Evolutionary conservation across 1,140 invertebrate species (phyloP).

Genomic region (Magallana gigas): DNA sequence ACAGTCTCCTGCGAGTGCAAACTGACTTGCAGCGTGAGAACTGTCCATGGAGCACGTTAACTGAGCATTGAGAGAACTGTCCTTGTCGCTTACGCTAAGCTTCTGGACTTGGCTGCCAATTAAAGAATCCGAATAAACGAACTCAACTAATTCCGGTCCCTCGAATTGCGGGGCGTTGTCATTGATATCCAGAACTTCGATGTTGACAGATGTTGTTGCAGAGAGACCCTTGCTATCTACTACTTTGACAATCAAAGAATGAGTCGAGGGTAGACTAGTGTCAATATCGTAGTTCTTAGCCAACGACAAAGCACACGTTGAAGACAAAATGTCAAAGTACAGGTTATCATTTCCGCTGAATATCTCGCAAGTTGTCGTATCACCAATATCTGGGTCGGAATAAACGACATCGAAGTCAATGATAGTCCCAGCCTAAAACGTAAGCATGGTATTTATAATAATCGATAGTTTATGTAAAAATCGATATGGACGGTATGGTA

Average conservation of each 20-base stretch:
- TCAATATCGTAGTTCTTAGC: conserved; percentile 13
- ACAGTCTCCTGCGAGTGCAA: not conserved
- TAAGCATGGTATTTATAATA: too few relatives aligned
- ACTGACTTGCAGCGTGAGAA: not conserved
- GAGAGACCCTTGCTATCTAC: conserved; percentile 3
- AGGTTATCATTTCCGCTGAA: not conserved
- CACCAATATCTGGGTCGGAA: conserved; percentile 6
- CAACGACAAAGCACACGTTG: not conserved
- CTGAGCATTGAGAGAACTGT: not conserved
- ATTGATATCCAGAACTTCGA: conserved; percentile 4
- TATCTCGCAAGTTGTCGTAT: not conserved
- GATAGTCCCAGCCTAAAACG: not conserved
- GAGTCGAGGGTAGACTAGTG: not conserved
- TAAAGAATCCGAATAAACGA: not conserved
- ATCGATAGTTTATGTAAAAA: too few relatives aligned
- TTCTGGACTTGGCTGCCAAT: not conserved
- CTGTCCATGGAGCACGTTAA: not conserved
- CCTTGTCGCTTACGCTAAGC: not conserved
- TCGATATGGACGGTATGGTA: too few relatives aligned
- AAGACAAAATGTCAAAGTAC: not conserved
- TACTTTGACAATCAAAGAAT: not conserved
- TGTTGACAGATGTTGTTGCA: not conserved
- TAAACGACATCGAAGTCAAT: not conserved
- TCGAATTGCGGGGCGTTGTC: not conserved
- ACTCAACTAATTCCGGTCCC: not conserved